Evolutionary conservation across 2,113 vertebrate species (phyloP).

Genomic region (Eulemur macaco): DNA sequence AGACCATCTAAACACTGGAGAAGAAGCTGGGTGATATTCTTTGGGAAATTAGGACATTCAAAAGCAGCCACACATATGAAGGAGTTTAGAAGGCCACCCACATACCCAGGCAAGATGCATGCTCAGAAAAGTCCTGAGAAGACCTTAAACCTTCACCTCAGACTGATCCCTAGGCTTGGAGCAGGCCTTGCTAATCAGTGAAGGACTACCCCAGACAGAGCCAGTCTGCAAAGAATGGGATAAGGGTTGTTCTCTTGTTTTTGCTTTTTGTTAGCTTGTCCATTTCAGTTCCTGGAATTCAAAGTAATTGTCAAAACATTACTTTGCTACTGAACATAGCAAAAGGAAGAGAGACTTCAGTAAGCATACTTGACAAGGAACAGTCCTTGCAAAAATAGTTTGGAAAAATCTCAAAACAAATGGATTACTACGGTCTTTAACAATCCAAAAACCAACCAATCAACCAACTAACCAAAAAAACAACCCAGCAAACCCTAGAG

Average conservation of each 20-base stretch:
- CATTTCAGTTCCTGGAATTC: not conserved
- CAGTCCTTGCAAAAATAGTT: not conserved
- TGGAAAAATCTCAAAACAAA: not conserved
- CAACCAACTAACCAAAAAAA: not conserved
- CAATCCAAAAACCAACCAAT: not conserved
- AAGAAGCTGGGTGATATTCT: not conserved
- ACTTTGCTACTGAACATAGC: not conserved
- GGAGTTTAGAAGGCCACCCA: not conserved
- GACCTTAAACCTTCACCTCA: not conserved
- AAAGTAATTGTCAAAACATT: conserved; percentile 3
- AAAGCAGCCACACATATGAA: not conserved
- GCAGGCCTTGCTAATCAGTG: not conserved
- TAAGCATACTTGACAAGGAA: not conserved
- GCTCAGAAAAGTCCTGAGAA: not conserved
- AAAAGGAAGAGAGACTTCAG: not conserved
- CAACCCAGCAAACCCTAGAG: not conserved
- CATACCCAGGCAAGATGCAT: not conserved
- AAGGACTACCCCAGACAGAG: not conserved
- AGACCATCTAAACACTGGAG: not conserved
- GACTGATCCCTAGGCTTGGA: not conserved
- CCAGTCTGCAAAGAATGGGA: not conserved
- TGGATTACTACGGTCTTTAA: not conserved
- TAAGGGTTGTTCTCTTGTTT: not conserved
- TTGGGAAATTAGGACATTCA: not conserved
- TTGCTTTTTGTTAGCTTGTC: not conserved